Percentiles rank a stretch among this genome's conserved stretches.
Evolutionary conservation across 1,140 invertebrate genomes (phyloP).

Genomic region (Trachymyrmex cornetzi): DNA sequence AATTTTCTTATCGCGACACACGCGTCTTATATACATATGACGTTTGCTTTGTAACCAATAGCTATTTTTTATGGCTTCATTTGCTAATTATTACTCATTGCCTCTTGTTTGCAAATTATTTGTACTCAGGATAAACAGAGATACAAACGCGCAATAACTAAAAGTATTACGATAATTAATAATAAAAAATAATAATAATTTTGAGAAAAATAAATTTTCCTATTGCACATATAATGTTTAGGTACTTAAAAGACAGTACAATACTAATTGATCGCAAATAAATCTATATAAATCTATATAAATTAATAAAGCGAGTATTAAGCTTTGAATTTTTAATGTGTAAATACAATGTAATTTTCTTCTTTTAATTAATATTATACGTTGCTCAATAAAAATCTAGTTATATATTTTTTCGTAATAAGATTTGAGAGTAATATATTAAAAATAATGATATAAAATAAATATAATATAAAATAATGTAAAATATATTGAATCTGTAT

Average conservation of each 20-base stretch:
- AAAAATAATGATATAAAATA: not conserved
- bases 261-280: not conserved
- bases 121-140: not conserved
- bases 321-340: not conserved
- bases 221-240: not conserved
- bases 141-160: not conserved
- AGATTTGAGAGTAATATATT: not conserved
- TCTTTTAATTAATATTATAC: not conserved
- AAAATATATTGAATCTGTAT: not conserved
- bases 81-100: not conserved
- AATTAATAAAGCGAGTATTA: not conserved
- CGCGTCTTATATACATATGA: constrained; percentile 5
- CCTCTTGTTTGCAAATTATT: not conserved
- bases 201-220: not conserved
- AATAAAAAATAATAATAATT: not conserved
- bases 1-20: constrained; percentile 26
- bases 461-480: not conserved
- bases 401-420: not conserved
- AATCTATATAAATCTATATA: not conserved
- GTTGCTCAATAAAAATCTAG: not conserved
- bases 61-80: not conserved
- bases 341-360: not conserved
- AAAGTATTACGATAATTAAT: not conserved
- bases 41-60: not conserved
- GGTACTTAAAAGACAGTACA: not conserved